These are phyloP conservation scores for Melinaea menophilus DNA, from an alignment of 2,888 invertebrate species.

Conservation along the genomic window DNA sequence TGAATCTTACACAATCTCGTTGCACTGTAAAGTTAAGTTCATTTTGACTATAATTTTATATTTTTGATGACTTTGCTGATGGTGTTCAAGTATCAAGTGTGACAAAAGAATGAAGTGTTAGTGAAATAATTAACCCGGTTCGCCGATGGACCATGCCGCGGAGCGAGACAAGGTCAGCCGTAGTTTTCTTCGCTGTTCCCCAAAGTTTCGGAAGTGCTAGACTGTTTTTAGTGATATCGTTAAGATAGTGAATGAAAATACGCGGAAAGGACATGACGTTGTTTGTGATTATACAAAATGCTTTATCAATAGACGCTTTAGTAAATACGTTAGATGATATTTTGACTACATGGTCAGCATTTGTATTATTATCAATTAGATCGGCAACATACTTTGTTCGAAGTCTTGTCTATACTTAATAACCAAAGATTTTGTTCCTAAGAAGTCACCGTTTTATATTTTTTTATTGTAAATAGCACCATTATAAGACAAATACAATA, in stretches of 20 bases:
- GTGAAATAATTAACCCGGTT: conserved; percentile 63
- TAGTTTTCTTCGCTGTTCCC: conserved; percentile 74
- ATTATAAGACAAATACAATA: conserved; percentile 10
- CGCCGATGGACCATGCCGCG: conserved; percentile 55
- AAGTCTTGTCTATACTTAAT: conserved; percentile 55
- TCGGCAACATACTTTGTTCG: conserved; percentile 48
- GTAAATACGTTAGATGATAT: conserved; percentile 67
- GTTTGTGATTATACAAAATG: conserved; percentile 76
- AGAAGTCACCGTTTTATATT: conserved; percentile 53
- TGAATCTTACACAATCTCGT: conserved; percentile 20
- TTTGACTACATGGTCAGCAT: conserved; percentile 67
- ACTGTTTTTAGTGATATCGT: conserved; percentile 72
- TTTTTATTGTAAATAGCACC: conserved; percentile 45
- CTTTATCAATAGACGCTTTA: conserved; percentile 75
- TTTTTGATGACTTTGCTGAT: conserved; percentile 30
- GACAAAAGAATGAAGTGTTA: conserved; percentile 28
- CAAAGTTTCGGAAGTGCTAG: conserved; percentile 74
- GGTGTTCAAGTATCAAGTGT: conserved; percentile 34
- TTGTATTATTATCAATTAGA: conserved; percentile 46
- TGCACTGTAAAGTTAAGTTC: conserved; percentile 13
- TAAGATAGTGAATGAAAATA: conserved; percentile 71
- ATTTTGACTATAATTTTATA: conserved; percentile 13
- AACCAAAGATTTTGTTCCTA: conserved; percentile 59
- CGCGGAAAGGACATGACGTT: conserved; percentile 65
- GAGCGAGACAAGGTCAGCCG: conserved; percentile 71